phyloP scores from a whole-genome alignment of 2,113 vertebrate species.

The Atlantisia rogersi region DNA sequence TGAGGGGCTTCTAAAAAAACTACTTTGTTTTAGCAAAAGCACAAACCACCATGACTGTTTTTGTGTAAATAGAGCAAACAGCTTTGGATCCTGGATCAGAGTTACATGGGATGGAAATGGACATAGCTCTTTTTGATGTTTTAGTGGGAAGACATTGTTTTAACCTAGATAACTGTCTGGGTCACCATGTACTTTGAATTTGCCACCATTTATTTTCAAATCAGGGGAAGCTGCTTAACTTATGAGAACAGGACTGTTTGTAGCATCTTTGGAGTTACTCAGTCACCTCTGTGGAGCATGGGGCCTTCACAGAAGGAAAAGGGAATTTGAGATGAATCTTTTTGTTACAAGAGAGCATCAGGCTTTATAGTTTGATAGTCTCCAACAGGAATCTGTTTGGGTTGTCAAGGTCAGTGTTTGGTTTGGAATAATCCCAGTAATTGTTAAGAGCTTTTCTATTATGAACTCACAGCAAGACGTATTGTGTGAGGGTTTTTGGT shows the following conservation, averaged over 20 bases:
- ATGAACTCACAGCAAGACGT: background rate
- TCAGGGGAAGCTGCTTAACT: background rate
- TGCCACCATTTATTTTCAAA: background rate
- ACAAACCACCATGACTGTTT: background rate
- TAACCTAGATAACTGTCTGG: background rate
- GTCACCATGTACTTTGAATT: background rate
- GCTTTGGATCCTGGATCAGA: background rate
- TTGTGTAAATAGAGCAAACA: background rate
- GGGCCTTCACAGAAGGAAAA: background rate
- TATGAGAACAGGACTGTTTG: background rate
- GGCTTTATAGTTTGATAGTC: background rate
- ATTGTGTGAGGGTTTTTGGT: background rate
- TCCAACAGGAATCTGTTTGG: background rate
- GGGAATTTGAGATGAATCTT: background rate
- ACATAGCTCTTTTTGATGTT: background rate
- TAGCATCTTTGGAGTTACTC: background rate
- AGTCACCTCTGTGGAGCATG: background rate
- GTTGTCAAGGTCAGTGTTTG: conserved; percentile 15
- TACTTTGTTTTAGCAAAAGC: background rate
- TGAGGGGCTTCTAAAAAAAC: background rate
- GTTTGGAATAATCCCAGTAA: background rate
- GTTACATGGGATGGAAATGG: background rate
- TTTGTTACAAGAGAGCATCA: background rate
- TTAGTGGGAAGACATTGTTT: background rate
- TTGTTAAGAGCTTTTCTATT: conserved; percentile 25